Evolutionary conservation across 2,888 invertebrate genomes (phyloP).

Genomic region (Timema podura): DNA sequence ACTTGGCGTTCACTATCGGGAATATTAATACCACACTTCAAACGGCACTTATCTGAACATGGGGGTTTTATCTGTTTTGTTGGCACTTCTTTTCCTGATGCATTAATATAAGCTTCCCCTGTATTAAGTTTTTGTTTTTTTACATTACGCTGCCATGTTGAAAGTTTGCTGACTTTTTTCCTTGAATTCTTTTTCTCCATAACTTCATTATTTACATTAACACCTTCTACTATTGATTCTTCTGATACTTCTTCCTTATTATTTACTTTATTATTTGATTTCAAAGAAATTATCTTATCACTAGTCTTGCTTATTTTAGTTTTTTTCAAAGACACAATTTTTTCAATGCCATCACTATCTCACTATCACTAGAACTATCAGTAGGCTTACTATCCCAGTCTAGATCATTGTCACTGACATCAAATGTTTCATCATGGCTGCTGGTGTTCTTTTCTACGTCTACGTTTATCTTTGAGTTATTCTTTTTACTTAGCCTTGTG

Average conservation of each 20-base stretch:
- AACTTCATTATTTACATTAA: background rate
- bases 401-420: constrained; percentile 6
- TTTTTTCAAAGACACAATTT: background rate
- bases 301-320: too few species aligned
- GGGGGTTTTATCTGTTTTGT: background rate
- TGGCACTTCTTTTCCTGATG: background rate
- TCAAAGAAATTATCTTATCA: background rate
- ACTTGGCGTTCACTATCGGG: background rate
- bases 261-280: background rate
- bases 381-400: background rate
- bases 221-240: background rate
- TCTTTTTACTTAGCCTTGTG: background rate
- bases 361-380: background rate
- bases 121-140: background rate
- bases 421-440: background rate
- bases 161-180: background rate
- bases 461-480: background rate
- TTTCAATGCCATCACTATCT: background rate
- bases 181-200: too few species aligned
- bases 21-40: background rate
- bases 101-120: background rate
- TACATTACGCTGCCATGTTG: background rate
- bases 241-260: background rate
- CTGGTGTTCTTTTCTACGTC: background rate
- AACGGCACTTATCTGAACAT: constrained; percentile 2